Percentiles rank a stretch among this genome's conserved stretches.
phyloP scores from a whole-genome alignment of 2,888 invertebrate genomes.

The Pherbina coryleti region DNA sequence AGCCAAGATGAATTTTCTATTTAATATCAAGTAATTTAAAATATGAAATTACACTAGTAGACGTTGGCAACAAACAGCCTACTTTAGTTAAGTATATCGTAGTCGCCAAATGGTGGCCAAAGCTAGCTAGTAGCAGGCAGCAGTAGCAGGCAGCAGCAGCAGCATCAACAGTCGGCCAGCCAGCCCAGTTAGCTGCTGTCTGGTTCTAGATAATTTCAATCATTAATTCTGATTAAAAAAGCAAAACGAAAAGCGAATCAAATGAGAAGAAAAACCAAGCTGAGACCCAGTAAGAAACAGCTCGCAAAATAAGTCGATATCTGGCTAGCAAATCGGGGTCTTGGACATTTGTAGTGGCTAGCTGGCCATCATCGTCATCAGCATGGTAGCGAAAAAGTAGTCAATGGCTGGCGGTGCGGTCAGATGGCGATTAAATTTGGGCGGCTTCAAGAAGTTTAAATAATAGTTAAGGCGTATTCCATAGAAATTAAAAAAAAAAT shows the following conservation, averaged over 20 bases:
- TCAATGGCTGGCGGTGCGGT: slow-evolving; percentile 18
- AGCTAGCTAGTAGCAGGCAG: slow-evolving; percentile 39
- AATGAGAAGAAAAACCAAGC: not conserved
- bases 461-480: not conserved
- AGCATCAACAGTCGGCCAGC: not conserved
- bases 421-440: too few relatives aligned
- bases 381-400: slow-evolving; percentile 30
- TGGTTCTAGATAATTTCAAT: slow-evolving; percentile 65
- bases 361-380: not conserved
- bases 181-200: slow-evolving; percentile 47
- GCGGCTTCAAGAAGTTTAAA: not conserved
- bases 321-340: not conserved
- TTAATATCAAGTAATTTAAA: slow-evolving; percentile 63
- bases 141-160: not conserved
- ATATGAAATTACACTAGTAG: slow-evolving; percentile 63
- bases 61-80: slow-evolving; percentile 51
- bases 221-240: slow-evolving; percentile 64
- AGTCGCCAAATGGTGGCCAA: slow-evolving; percentile 50
- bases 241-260: slow-evolving; percentile 42
- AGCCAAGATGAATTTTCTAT: slow-evolving; percentile 53
- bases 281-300: not conserved
- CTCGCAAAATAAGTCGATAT: not conserved
- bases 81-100: slow-evolving; percentile 39
- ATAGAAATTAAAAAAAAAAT: too few relatives aligned
- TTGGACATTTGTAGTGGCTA: not conserved